These are phyloP conservation scores for Bombus superbus DNA, from an alignment of 1,140 invertebrate genomes.

Conservation along the genomic window DNA sequence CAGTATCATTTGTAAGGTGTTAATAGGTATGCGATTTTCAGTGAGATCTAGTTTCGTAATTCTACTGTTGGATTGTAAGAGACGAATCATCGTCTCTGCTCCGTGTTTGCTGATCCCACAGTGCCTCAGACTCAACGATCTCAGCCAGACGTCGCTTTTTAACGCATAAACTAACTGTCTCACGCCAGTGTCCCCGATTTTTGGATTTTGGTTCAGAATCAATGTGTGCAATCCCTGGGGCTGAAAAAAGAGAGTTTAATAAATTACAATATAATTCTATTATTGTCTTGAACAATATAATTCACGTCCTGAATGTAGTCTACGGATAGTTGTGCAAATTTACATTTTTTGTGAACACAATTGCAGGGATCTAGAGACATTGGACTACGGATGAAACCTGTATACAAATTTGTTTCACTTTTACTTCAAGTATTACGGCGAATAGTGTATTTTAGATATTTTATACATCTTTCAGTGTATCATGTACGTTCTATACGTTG, in stretches of 20 bases:
- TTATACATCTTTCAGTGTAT: neutral
- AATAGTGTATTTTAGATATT: neutral
- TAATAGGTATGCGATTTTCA: slow-evolving; percentile 51
- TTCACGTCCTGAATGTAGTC: neutral
- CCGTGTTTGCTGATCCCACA: slow-evolving; percentile 60
- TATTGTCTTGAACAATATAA: neutral
- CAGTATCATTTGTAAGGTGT: slow-evolving; percentile 42
- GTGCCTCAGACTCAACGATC: slow-evolving; percentile 44
- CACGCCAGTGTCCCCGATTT: slow-evolving; percentile 53
- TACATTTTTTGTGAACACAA: neutral
- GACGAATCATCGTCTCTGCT: slow-evolving; percentile 40
- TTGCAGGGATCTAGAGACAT: neutral
- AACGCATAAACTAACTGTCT: slow-evolving; percentile 37
- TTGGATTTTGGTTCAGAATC: slow-evolving; percentile 58
- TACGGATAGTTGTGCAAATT: neutral
- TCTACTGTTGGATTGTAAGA: slow-evolving; percentile 54
- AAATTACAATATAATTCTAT: neutral
- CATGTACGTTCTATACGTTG: too few species aligned
- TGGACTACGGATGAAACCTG: too few species aligned
- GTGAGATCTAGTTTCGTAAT: slow-evolving; percentile 56
- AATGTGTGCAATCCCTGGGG: slow-evolving; percentile 55
- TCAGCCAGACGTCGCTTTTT: slow-evolving; percentile 61
- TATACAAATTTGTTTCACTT: too few species aligned
- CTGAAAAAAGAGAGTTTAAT: slow-evolving; percentile 33
- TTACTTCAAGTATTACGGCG: too few species aligned